Base-by-base conservation (phyloP, 1,140 invertebrate genomes). In the Dreissena rostriformis region DNA sequence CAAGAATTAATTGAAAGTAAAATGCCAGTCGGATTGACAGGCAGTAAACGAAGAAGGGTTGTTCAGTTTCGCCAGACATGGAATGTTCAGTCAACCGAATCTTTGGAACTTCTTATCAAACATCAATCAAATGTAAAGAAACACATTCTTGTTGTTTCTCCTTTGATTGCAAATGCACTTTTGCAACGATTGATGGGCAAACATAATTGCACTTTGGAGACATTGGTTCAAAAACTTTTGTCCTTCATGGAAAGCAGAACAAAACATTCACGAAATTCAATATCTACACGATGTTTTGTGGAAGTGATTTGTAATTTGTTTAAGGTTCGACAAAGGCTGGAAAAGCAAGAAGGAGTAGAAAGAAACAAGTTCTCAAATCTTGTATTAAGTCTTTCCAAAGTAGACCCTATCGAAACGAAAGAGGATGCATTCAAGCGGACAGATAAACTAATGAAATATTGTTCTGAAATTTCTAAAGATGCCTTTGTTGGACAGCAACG, bases 401-500 rank as follows among this genome's bases (percentile, higher is more conserved):
- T n/a, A 39, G 52, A n/a, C n/a, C n/a, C n/a, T n/a, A n/a, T 19
- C 22, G 77, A 71, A 6, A 80, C n/a, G 15, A 51, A 57, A 19
- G 12, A 57, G 19, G 53, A 57, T 57, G 53, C 66, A 14, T 24
- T 14, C 10, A 67, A 70, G n/a, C 28, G 53, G 12, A 67, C 67
- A 55, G 7, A 53, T 11, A 11, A 65, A n/a, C 52, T 71, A 11
- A 71, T 71, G 53, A 39, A 80, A 49, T 65, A 65, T n/a, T 80
- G 77, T 57, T 70, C 71, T 55, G 67, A 70, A n/a, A 71, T 80
- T 39, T 67, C 77, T 26, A 66, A 80, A 28, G 67, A 80, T 39
- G 49, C 77, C 49, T 53, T 70, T 24, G 77, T 80, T n/a, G 77
- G 77, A 7, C 77, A 80, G 57, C 77, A 80, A 15, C 52, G 68